Percentiles rank a stretch among this genome's conserved stretches.
Evolutionary conservation across 2,797 vertebrate genomes (phyloP).

Genomic region (Vultur gryphus): DNA sequence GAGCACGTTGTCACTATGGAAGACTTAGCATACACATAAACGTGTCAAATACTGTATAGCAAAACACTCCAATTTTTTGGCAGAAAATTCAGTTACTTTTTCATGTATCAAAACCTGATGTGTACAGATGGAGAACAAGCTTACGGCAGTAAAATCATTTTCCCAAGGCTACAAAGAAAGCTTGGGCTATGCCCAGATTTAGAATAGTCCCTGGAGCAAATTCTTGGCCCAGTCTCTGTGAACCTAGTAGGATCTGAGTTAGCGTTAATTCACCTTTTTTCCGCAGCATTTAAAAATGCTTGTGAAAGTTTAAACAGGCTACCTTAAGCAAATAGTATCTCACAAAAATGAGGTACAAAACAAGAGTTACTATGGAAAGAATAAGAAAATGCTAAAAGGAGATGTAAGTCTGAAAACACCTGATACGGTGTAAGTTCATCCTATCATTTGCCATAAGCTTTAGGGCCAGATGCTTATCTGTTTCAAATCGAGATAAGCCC

Average conservation of each 20-base stretch:
- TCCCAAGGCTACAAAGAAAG: not conserved
- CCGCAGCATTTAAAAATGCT: not conserved
- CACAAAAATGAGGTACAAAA: not conserved
- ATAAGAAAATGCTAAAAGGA: not conserved
- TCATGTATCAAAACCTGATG: not conserved
- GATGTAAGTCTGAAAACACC: not conserved
- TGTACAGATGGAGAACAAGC: not conserved
- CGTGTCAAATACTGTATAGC: fast-evolving
- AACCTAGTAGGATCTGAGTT: not conserved
- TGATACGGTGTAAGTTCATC: not conserved
- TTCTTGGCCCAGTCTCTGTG: not conserved
- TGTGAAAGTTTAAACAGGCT: not conserved
- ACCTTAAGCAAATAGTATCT: not conserved
- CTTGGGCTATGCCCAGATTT: not conserved
- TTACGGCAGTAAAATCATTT: not conserved
- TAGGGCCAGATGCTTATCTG: not conserved
- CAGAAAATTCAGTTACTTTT: not conserved
- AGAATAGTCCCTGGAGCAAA: conserved; percentile 1
- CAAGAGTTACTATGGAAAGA: not conserved
- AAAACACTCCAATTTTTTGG: not conserved
- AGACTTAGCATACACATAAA: not conserved
- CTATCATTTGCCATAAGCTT: not conserved
- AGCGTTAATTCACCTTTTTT: not conserved
- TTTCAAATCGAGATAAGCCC: not conserved
- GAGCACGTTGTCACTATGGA: not conserved